Base-by-base conservation (phyloP, 2,113 vertebrate genomes). In the Microcebus jonahi region DNA sequence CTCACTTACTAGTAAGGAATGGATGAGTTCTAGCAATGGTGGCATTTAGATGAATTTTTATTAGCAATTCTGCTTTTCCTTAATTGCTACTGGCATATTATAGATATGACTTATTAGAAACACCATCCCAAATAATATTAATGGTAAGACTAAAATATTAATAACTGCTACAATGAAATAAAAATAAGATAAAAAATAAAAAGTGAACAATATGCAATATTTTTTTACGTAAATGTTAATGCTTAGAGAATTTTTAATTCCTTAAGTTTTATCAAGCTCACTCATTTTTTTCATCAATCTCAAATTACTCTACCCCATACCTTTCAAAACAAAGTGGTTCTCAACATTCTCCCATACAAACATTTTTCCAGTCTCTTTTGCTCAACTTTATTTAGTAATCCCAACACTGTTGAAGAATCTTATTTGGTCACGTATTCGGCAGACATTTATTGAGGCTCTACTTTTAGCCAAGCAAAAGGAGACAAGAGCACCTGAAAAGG, bases 91-190 rank as follows among this genome's bases (percentile, higher is more conserved):
- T 71, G 57, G 50, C 25, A 84, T 83, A 34, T 31, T 96, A 2
- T 86, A 88, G 61, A n/a, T 94, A 48, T 70, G n/a, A 70, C 18
- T 80, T 39, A 57, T 23, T 93, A 70, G 65, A 94, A 95, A 71
- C 2, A 23, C 39, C 39, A 29, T 73, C 45, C 61, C 29, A 85
- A 67, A 88, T 85, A 94, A 96, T 77, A 94, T 76, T 87, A 96
- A 79, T 59, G 20, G 27, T 25, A 91, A 89, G 83, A 63, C 27
- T 88, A 95, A 93, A 95, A 87, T 90, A 96, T 63, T 91, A 59
- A 73, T 92, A 59, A 70, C 55, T 88, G 88, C 31, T 85, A 88
- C 86, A 36, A 3, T 65, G 39, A 90, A 75, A 96, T 79, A 79
- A 95, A 97, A 91, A 29, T 61, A 61, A 61, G 59, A 61, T 61